A percentile compares a stretch with the other conserved stretches of the same genome.
These are phyloP conservation scores for Spodoptera litura DNA, from an alignment of 1,140 invertebrate genomes.

Conservation along the genomic window DNA sequence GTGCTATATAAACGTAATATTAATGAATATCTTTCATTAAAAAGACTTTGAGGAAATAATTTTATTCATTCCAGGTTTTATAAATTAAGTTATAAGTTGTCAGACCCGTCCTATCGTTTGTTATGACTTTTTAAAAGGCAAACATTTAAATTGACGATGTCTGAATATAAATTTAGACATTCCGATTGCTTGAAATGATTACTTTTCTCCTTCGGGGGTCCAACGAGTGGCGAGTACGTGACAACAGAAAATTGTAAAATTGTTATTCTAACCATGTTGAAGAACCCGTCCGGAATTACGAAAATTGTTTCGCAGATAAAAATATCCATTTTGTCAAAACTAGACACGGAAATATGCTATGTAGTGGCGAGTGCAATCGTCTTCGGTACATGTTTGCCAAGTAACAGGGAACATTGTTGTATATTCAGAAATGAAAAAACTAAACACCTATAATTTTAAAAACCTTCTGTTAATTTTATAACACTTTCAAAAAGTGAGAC, in stretches of 20 bases:
- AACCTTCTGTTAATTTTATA: too few species aligned
- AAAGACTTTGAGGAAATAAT: not conserved
- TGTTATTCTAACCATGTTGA: conserved; percentile 80
- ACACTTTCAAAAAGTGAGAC: too few species aligned
- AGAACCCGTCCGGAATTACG: conserved; percentile 71
- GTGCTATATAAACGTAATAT: not conserved
- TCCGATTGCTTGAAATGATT: conserved; percentile 66
- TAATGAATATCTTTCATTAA: conserved; percentile 5
- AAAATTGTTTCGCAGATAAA: conserved; percentile 78
- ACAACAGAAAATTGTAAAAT: conserved; percentile 78
- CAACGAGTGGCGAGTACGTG: conserved; percentile 73
- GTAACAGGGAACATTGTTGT: not conserved
- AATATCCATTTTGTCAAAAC: conserved; percentile 61
- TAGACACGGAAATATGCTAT: conserved; percentile 46
- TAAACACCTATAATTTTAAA: too few species aligned
- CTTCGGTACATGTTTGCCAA: not conserved
- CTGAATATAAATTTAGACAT: conserved; percentile 60
- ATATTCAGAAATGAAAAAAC: not conserved
- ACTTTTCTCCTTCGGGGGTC: conserved; percentile 61
- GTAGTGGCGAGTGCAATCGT: conserved; percentile 29
- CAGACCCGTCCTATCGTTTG: conserved; percentile 28
- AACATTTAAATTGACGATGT: conserved; percentile 59
- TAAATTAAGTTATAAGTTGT: conserved; percentile 36
- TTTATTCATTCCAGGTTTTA: conserved; percentile 19
- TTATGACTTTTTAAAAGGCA: conserved; percentile 54